These are phyloP conservation scores for Furcifer pardalis DNA, from an alignment of 2,797 vertebrate species.

Conservation along the genomic window DNA sequence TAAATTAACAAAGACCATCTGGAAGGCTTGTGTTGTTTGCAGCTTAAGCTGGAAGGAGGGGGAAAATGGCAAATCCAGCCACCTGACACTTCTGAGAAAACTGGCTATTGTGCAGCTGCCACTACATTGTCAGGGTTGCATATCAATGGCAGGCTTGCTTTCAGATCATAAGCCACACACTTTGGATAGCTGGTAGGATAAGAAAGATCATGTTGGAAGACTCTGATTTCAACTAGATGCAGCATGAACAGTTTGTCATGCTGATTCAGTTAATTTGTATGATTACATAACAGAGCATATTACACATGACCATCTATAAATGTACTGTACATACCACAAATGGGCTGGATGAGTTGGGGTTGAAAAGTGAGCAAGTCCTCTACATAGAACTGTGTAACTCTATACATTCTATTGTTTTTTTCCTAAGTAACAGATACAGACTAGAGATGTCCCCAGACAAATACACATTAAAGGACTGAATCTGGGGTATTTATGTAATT, in stretches of 20 bases:
- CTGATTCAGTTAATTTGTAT: background rate
- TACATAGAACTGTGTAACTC: background rate
- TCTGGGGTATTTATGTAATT: no score
- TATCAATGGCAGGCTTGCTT: background rate
- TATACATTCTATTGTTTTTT: background rate
- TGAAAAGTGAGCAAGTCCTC: background rate
- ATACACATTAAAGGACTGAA: no score
- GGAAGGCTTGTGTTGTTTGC: conserved; percentile 13
- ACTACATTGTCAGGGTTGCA: background rate
- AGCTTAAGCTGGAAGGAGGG: background rate
- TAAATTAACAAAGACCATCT: conserved; percentile 6
- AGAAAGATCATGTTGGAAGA: background rate
- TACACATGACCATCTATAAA: background rate
- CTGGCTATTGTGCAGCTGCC: background rate
- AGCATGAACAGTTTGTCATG: background rate
- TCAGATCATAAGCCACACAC: background rate
- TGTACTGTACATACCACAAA: background rate
- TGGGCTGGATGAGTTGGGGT: background rate
- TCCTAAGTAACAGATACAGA: background rate
- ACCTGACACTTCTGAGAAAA: conserved; percentile 23
- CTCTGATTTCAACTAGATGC: conserved; percentile 1
- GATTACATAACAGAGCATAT: background rate
- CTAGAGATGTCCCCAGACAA: no score
- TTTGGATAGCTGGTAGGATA: conserved; percentile 15
- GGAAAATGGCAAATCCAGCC: background rate